Conservation (phyloP, 2,113 vertebrate species). For the Takifugu bimaculatus region DNA sequence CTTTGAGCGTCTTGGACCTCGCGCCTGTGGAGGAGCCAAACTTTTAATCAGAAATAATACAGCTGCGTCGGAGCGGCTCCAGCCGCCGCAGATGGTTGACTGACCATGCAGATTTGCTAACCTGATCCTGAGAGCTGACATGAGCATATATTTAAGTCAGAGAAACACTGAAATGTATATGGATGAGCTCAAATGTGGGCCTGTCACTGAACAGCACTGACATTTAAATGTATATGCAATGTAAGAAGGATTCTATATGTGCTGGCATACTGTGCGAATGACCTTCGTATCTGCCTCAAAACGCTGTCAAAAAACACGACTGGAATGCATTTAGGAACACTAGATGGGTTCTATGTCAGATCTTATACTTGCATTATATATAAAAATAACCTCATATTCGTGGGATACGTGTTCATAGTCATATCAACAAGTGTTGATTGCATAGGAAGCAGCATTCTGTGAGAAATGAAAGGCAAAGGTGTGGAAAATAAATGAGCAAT, state of each 20-base stretch:
- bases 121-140: constrained; percentile 51
- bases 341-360: too few species aligned
- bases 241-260: constrained; percentile 9
- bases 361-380: too few species aligned
- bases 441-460: background rate
- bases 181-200: constrained; percentile 4
- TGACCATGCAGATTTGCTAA: constrained; percentile 59
- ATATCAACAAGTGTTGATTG: constrained; percentile 9
- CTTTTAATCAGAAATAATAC: constrained; percentile 58
- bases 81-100: constrained; percentile 45
- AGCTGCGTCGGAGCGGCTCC: constrained; percentile 54
- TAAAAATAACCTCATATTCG: background rate
- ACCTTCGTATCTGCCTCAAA: background rate
- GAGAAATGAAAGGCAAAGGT: constrained; percentile 1
- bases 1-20: constrained; percentile 42
- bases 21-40: constrained; percentile 45
- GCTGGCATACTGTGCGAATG: background rate
- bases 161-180: constrained; percentile 2
- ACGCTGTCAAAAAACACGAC: too few species aligned
- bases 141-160: constrained; percentile 18
- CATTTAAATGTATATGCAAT: constrained; percentile 21
- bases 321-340: too few species aligned
- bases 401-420: background rate
- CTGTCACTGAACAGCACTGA: constrained; percentile 29
- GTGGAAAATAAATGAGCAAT: constrained; percentile 26